A percentile compares a stretch with the other conserved stretches of the same genome.
Conservation (phyloP, 2,113 vertebrate species). For the Choloepus hoffmanni region DNA sequence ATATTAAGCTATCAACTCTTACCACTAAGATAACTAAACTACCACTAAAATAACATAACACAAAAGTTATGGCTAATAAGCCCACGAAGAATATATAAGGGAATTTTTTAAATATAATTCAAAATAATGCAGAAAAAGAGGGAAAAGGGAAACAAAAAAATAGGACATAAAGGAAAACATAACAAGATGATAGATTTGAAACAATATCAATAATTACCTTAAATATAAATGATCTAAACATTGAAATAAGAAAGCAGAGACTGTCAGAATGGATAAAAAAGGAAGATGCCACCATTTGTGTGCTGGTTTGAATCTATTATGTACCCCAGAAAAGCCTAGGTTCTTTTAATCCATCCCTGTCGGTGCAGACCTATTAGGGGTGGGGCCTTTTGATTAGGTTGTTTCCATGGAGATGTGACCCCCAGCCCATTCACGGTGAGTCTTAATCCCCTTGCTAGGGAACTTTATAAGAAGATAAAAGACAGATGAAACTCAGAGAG, state of each 20-base stretch:
- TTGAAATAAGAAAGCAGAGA: neutral
- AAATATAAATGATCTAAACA: constrained; percentile 21
- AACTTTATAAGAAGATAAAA: no score
- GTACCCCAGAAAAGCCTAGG: no score
- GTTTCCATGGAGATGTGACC: no score
- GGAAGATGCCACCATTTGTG: neutral
- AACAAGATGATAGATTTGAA: neutral
- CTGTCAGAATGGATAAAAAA: neutral
- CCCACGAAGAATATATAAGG: neutral
- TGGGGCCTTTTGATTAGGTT: no score
- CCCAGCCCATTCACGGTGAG: no score
- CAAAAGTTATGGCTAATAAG: neutral
- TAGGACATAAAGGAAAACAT: neutral
- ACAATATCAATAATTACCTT: neutral
- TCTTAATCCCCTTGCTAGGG: no score
- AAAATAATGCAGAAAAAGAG: neutral
- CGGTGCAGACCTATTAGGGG: no score
- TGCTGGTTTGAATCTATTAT: no score
- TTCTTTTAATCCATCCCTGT: no score
- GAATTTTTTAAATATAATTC: neutral
- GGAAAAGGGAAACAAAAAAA: neutral
- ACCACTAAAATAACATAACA: no score
- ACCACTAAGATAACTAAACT: neutral
- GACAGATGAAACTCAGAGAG: no score
- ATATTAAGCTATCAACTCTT: neutral